These are phyloP conservation scores for Styela plicata DNA, from an alignment of 23 tunicate species.

Conservation along the genomic window DNA sequence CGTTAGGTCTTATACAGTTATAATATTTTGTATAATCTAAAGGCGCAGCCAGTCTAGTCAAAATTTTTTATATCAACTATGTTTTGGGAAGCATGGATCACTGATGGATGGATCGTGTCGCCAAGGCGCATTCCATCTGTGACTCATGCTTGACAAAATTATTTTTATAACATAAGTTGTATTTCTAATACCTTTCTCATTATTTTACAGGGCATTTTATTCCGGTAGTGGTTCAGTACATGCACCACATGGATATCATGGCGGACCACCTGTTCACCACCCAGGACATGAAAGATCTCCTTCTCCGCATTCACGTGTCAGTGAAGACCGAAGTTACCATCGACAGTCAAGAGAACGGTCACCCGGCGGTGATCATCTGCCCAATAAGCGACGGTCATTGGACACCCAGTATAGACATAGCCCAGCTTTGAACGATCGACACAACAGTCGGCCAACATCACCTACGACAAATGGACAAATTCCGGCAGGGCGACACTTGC, in stretches of 20 bases:
- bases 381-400: constrained; percentile 10
- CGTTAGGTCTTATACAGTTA: too few relatives aligned
- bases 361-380: constrained; percentile 15
- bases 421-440: constrained; percentile 15
- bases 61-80: too few relatives aligned
- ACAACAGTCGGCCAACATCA: constrained; percentile 23
- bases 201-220: constrained; percentile 13
- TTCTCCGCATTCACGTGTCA: constrained; percentile 11
- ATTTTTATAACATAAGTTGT: too few relatives aligned
- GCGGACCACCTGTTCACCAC: neutral
- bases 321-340: constrained; percentile 27
- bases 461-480: constrained; percentile 25
- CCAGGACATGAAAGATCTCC: constrained; percentile 2
- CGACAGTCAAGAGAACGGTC: constrained; percentile 20
- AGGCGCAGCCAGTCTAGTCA: too few relatives aligned
- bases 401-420: constrained; percentile 21
- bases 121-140: too few relatives aligned
- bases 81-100: too few relatives aligned
- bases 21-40: too few relatives aligned
- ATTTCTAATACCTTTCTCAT: too few relatives aligned
- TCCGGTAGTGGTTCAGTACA: neutral
- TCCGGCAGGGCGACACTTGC: neutral
- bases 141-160: too few relatives aligned
- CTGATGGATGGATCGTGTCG: too few relatives aligned
- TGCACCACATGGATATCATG: neutral